A percentile compares a stretch with the other conserved stretches of the same genome.
Conservation (phyloP, 1,140 invertebrate species). For the Bombus waltoni region DNA sequence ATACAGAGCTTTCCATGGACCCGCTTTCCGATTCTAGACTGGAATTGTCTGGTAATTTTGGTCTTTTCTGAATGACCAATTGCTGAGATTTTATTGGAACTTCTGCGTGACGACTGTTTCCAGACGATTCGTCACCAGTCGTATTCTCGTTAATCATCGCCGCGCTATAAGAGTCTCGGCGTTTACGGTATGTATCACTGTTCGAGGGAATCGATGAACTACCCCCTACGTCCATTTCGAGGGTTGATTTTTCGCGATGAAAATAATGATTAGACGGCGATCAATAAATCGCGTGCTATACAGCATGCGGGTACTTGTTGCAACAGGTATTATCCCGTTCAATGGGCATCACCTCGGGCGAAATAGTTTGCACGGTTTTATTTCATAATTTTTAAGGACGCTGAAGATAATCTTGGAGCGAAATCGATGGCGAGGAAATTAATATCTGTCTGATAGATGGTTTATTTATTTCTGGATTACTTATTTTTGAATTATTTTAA, state of each 20-base stretch:
- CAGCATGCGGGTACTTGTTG: not conserved
- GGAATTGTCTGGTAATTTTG: conserved; percentile 35
- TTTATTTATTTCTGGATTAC: not conserved
- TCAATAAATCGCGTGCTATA: not conserved
- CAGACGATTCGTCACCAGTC: conserved; percentile 48
- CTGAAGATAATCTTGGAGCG: not conserved
- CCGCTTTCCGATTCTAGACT: conserved; percentile 63
- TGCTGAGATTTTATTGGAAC: not conserved
- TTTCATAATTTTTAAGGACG: not conserved
- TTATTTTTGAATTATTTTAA: not conserved
- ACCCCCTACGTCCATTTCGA: conserved; percentile 42
- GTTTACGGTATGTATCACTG: conserved; percentile 53
- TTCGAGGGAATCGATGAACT: conserved; percentile 14
- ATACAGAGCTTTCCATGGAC: conserved; percentile 59
- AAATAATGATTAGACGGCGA: conserved; percentile 11
- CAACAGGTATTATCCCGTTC: not conserved
- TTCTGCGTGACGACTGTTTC: not conserved
- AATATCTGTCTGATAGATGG: not conserved
- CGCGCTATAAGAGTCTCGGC: conserved; percentile 72
- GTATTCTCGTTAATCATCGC: conserved; percentile 66
- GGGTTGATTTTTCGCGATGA: conserved; percentile 34
- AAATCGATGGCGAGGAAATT: not conserved
- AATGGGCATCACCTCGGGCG: not conserved
- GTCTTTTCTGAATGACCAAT: not conserved
- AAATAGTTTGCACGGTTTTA: not conserved